Conservation (phyloP, 2,888 invertebrate genomes). For the Ophioninae sp. region DNA sequence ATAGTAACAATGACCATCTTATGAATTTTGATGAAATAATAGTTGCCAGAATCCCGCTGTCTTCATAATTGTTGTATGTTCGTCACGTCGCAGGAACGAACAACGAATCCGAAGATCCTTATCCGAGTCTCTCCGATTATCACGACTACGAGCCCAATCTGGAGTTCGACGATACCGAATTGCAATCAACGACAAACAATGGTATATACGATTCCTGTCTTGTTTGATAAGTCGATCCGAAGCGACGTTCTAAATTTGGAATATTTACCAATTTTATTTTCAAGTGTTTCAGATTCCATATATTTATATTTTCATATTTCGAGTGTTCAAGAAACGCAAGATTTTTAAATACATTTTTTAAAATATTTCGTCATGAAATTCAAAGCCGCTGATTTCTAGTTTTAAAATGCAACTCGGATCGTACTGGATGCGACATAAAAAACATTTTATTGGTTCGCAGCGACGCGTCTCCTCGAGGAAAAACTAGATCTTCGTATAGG, state of each 20-base stretch:
- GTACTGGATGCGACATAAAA: not conserved
- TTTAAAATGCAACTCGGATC: not conserved
- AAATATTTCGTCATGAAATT: not conserved
- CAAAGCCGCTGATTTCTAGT: too few species aligned
- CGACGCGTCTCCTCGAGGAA: conserved; percentile 77
- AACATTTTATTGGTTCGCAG: conserved; percentile 66
- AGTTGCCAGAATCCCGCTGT: not conserved
- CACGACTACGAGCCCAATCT: conserved; percentile 97
- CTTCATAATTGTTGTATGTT: not conserved
- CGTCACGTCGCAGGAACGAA: conserved; percentile 69
- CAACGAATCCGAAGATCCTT: conserved; percentile 87
- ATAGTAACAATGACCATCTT: not conserved
- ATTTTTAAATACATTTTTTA: not conserved
- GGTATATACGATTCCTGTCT: too few species aligned
- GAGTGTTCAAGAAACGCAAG: not conserved
- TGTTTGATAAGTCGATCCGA: too few species aligned
- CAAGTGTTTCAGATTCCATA: too few species aligned
- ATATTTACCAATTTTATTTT: too few species aligned
- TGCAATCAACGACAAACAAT: conserved; percentile 86
- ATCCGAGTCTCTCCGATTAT: conserved; percentile 94
- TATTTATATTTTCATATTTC: too few species aligned
- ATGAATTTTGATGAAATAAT: not conserved
- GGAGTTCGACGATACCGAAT: conserved; percentile 97
- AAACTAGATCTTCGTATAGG: conserved; percentile 78
- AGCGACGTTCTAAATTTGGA: too few species aligned